Conservation (phyloP, 2,113 vertebrate genomes). For the Eclectus roratus region DNA sequence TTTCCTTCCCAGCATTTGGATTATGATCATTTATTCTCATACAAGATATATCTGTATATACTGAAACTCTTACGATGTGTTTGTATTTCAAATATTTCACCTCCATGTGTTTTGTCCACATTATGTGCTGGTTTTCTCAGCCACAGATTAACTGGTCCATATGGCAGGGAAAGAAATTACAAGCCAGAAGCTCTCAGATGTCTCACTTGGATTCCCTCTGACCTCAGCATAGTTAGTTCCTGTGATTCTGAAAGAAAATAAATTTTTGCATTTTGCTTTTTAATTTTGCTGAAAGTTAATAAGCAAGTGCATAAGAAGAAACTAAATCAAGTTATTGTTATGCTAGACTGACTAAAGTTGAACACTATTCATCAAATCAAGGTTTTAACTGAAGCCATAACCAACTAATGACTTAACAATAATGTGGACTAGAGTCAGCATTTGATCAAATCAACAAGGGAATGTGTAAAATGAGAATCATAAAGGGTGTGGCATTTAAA, state of each 20-base stretch:
- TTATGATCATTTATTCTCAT: neutral
- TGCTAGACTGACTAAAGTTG: neutral
- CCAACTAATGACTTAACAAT: neutral
- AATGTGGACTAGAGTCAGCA: neutral
- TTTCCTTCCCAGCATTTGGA: no score
- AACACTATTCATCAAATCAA: neutral
- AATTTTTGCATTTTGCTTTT: neutral
- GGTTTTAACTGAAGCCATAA: neutral
- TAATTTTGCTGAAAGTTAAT: neutral
- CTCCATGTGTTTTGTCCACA: neutral
- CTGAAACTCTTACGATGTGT: neutral
- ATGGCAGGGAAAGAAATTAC: neutral
- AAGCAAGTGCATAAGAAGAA: neutral
- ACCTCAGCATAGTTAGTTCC: neutral
- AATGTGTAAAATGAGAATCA: neutral
- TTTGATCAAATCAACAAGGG: neutral
- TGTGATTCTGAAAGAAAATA: neutral
- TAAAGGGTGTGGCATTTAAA: neutral
- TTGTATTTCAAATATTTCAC: neutral
- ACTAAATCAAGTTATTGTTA: neutral
- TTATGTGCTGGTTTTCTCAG: neutral
- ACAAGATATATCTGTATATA: neutral
- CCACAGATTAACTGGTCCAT: neutral
- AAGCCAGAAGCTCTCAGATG: neutral
- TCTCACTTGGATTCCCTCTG: neutral